Conservation (phyloP, 2,113 vertebrate species). For the Ameiurus melas region DNA sequence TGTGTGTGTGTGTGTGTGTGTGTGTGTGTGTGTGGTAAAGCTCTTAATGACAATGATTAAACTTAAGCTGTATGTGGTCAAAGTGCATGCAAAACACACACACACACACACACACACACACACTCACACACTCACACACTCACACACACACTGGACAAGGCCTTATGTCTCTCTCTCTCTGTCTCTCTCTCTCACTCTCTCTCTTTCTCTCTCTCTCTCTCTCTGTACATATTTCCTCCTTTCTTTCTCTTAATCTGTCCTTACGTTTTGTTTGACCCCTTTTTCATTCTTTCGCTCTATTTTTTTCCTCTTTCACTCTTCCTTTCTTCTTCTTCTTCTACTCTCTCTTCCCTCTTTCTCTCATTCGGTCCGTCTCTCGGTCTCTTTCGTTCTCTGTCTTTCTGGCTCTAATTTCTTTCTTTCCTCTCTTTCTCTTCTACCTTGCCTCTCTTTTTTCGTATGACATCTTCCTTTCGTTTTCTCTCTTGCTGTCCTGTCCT, state of each 20-base stretch:
- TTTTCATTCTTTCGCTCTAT: not conserved
- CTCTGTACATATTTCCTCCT: conserved; percentile 1
- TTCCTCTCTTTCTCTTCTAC: conserved; percentile 10
- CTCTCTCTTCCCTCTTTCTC: not conserved
- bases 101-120: conserved; percentile 20
- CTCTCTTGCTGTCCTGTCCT: conserved; percentile 46
- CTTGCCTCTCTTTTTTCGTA: conserved; percentile 45
- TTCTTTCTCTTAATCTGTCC: not conserved
- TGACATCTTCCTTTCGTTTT: conserved; percentile 49
- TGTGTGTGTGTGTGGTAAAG: conserved; percentile 44
- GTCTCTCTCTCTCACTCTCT: conserved; percentile 30
- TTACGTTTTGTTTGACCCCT: not conserved
- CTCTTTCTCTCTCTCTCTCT: conserved; percentile 49
- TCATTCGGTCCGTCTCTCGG: conserved; percentile 20
- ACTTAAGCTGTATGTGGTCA: conserved; percentile 64
- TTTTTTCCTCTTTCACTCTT: conserved; percentile 46
- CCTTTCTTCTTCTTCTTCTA: not conserved
- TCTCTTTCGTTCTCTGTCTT: not conserved
- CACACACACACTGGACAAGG: conserved; percentile 52
- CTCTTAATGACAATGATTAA: conserved; percentile 60
- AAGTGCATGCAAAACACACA: conserved; percentile 28
- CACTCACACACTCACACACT: conserved; percentile 22
- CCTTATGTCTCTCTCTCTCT: not conserved
- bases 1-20: conserved; percentile 59
- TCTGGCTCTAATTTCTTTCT: not conserved